Conservation (phyloP, 1,140 invertebrate genomes). For the Drosophila repletoides region DNA sequence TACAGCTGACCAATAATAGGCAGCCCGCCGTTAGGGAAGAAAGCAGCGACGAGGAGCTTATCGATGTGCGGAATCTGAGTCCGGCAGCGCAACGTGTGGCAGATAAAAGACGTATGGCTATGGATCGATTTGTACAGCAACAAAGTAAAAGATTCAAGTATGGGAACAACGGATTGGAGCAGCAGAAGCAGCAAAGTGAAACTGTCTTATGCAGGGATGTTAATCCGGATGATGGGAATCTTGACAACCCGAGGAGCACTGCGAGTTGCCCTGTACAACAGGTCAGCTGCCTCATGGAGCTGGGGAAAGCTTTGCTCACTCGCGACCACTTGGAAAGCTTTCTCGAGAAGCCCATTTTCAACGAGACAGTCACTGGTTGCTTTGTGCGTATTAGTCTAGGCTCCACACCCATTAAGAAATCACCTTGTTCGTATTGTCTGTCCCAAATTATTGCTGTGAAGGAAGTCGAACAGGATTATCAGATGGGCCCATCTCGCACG, state of each 20-base stretch:
- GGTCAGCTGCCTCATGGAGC: slow-evolving; percentile 2
- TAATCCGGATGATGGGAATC: background rate
- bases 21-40: too few relatives aligned
- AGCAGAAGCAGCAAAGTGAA: background rate
- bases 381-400: slow-evolving; percentile 36
- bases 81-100: background rate
- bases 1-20: slow-evolving; percentile 3
- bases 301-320: slow-evolving; percentile 22
- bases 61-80: background rate
- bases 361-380: slow-evolving; percentile 26
- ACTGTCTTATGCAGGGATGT: background rate
- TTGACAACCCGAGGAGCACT: background rate
- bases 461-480: background rate
- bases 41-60: slow-evolving; percentile 10
- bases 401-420: background rate
- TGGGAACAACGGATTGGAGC: background rate
- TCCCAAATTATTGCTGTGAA: slow-evolving; percentile 7
- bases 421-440: slow-evolving; percentile 15
- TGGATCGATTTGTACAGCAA: slow-evolving; percentile 8
- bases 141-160: slow-evolving; percentile 6
- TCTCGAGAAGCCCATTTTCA: slow-evolving; percentile 45
- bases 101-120: slow-evolving; percentile 6
- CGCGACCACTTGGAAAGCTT: slow-evolving; percentile 34
- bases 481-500: slow-evolving; percentile 10
- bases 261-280: background rate